phyloP scores from a whole-genome alignment of 2,888 invertebrate genomes.

The Teleogryllus oceanicus region DNA sequence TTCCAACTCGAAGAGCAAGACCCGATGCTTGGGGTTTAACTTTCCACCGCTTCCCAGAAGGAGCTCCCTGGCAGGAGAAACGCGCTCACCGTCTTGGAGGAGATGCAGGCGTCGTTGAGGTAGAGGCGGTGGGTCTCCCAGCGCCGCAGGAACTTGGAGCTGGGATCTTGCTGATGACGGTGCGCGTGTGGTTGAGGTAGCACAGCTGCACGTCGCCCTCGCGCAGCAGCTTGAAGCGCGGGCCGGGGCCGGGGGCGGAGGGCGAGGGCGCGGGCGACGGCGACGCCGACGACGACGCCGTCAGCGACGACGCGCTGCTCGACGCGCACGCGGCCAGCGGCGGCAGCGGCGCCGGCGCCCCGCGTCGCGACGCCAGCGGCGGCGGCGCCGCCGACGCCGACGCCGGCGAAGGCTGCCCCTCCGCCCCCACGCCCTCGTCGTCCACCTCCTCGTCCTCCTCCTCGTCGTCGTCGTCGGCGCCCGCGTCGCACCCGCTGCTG shows the following conservation, averaged over 20 bases:
- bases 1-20: no score
- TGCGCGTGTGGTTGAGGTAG: constrained; percentile 71
- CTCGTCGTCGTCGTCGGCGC: neutral
- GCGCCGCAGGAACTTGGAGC: constrained; percentile 69
- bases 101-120: constrained; percentile 63
- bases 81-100: constrained; percentile 67
- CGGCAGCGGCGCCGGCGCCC: neutral
- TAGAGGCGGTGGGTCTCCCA: constrained; percentile 75
- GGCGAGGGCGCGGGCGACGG: constrained; percentile 20
- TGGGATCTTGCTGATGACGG: constrained; percentile 73
- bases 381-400: neutral
- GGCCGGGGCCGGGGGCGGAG: constrained; percentile 46
- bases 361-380: neutral
- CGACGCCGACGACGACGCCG: constrained; percentile 23
- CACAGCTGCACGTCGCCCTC: constrained; percentile 73
- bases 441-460: neutral
- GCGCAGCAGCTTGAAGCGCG: constrained; percentile 64
- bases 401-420: constrained; percentile 12
- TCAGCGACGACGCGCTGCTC: constrained; percentile 22
- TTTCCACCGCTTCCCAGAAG: no score
- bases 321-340: constrained; percentile 24
- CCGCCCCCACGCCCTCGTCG: neutral
- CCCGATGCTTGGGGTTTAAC: no score
- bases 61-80: neutral
- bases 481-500: neutral